Conservation (phyloP, 2,113 vertebrate genomes). For the Syngnathus scovelli region DNA sequence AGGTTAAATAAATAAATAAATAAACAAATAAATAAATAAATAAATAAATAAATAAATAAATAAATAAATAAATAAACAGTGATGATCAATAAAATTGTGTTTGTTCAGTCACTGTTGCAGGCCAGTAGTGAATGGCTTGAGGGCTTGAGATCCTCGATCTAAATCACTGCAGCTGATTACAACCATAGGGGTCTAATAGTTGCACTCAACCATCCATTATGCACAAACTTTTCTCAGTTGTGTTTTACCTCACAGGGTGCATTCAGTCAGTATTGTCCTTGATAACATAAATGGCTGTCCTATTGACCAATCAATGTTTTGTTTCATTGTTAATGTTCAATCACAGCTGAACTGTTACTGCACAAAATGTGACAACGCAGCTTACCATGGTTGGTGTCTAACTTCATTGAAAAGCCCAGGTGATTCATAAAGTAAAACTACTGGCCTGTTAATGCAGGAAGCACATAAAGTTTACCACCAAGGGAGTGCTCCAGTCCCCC, state of each 20-base stretch:
- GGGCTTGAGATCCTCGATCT: neutral
- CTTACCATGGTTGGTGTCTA: constrained; percentile 12
- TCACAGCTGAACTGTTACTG: constrained; percentile 1
- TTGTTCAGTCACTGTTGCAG: neutral
- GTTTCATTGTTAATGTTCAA: neutral
- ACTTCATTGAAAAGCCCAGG: constrained; percentile 16
- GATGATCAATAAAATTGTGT: neutral
- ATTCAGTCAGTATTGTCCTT: constrained; percentile 7
- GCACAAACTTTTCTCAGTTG: constrained; percentile 37
- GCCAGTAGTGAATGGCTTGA: neutral
- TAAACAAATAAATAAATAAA: too few species aligned
- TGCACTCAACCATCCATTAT: constrained; percentile 32
- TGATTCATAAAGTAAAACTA: constrained; percentile 23
- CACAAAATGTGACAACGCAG: constrained; percentile 17
- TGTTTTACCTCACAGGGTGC: constrained; percentile 35
- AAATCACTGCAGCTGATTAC: neutral
- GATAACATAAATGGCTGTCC: neutral
- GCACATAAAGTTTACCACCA: constrained; percentile 38
- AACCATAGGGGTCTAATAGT: constrained; percentile 46
- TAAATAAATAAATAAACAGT: too few species aligned
- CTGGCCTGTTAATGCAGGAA: constrained; percentile 42
- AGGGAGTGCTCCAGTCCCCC: constrained; percentile 34
- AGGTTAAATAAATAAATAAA: too few species aligned
- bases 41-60: too few species aligned
- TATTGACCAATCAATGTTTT: neutral